A percentile compares a stretch with the other conserved stretches of the same genome.
These are phyloP conservation scores for Pangasius krempfi DNA, from an alignment of 2,797 vertebrate species.

Conservation along the genomic window DNA sequence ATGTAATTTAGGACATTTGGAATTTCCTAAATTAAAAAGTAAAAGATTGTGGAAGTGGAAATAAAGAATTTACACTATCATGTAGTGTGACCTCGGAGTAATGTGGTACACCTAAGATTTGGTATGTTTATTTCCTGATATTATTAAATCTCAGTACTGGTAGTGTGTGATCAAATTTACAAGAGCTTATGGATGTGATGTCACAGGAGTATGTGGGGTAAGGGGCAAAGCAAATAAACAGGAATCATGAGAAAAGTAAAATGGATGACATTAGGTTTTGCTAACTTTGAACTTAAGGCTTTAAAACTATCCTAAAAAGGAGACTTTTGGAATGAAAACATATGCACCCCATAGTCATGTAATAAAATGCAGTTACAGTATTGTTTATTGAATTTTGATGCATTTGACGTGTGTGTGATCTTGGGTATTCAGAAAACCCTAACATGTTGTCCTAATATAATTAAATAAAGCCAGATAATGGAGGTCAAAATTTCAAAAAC, in stretches of 20 bases:
- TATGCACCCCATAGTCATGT: no score
- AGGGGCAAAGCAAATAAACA: neutral
- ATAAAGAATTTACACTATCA: neutral
- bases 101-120: neutral
- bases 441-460: no score
- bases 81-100: no score
- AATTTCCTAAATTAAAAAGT: neutral
- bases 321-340: neutral
- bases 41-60: neutral
- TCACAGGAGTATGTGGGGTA: neutral
- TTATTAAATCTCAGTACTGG: neutral
- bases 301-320: neutral
- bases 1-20: neutral
- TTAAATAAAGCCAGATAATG: neutral
- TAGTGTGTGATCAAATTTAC: neutral
- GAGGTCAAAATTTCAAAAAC: neutral
- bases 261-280: neutral
- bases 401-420: no score
- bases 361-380: neutral
- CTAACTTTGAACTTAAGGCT: neutral
- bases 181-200: neutral
- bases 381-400: no score
- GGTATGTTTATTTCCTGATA: neutral
- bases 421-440: neutral
- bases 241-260: neutral